Percentiles rank a stretch among this genome's conserved stretches.
Evolutionary conservation across 2,888 invertebrate genomes (phyloP).

Genomic region (Biston betularia): DNA sequence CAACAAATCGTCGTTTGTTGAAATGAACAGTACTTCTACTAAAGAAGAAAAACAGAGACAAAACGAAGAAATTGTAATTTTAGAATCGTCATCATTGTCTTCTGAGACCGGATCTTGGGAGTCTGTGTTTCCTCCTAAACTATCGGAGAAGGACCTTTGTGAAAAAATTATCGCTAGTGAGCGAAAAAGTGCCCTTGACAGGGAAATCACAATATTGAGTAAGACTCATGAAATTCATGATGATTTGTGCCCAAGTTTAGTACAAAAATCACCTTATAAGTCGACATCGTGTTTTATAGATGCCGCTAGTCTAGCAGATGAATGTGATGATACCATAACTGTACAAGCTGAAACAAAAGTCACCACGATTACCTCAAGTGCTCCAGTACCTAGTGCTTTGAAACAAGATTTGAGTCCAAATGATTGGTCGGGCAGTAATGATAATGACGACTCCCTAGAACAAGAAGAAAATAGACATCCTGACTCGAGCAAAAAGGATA

Average conservation of each 20-base stretch:
- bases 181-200: slow-evolving; percentile 56
- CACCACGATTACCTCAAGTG: slow-evolving; percentile 45
- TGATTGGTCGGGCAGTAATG: slow-evolving; percentile 73
- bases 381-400: slow-evolving; percentile 66
- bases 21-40: slow-evolving; percentile 60
- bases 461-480: slow-evolving; percentile 63
- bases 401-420: slow-evolving; percentile 66
- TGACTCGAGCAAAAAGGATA: slow-evolving; percentile 69
- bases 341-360: slow-evolving; percentile 42
- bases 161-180: slow-evolving; percentile 75
- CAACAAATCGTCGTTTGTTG: slow-evolving; percentile 45
- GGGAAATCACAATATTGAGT: slow-evolving; percentile 49
- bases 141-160: slow-evolving; percentile 73
- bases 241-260: slow-evolving; percentile 67
- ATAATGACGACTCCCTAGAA: slow-evolving; percentile 78
- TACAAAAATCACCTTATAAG: slow-evolving; percentile 62
- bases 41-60: slow-evolving; percentile 88
- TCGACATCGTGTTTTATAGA: slow-evolving; percentile 90
- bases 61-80: slow-evolving; percentile 87
- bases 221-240: slow-evolving; percentile 38
- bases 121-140: slow-evolving; percentile 84
- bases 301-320: slow-evolving; percentile 91
- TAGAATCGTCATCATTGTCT: slow-evolving; percentile 88
- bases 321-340: slow-evolving; percentile 80
- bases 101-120: slow-evolving; percentile 89